These are phyloP conservation scores for Xylota sylvarum DNA, from an alignment of 2,888 invertebrate species.

Conservation along the genomic window DNA sequence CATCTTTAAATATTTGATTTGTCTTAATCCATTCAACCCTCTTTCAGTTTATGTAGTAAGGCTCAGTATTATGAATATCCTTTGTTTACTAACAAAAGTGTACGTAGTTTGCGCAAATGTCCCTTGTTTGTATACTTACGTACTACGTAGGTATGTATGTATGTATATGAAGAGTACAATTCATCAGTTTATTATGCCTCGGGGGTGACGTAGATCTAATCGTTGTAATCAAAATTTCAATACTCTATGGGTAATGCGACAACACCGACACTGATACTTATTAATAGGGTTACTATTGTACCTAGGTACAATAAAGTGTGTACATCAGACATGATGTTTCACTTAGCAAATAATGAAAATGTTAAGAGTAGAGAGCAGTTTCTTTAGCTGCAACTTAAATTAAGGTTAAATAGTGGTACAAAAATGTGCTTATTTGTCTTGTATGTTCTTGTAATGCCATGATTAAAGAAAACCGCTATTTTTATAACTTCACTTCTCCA, in stretches of 20 bases:
- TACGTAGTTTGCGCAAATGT: constrained; percentile 61
- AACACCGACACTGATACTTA: constrained; percentile 61
- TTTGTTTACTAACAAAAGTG: constrained; percentile 34
- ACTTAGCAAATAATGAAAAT: neutral
- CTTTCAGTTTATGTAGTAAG: constrained; percentile 46
- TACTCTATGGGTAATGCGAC: constrained; percentile 63
- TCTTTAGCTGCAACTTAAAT: neutral
- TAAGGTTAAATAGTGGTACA: neutral
- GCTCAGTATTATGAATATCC: constrained; percentile 61
- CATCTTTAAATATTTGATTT: constrained; percentile 76
- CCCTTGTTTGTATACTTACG: constrained; percentile 60
- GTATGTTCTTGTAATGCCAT: no score
- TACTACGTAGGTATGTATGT: neutral
- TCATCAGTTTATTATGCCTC: constrained; percentile 64
- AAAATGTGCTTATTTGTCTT: no score
- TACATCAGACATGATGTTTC: constrained; percentile 8
- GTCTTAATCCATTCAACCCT: constrained; percentile 75
- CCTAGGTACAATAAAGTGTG: constrained; percentile 7
- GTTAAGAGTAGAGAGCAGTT: neutral
- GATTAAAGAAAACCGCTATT: no score
- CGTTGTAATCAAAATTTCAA: constrained; percentile 72
- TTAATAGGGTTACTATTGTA: constrained; percentile 44
- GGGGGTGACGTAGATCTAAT: constrained; percentile 61
- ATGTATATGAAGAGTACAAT: constrained; percentile 65
- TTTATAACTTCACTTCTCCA: no score